A percentile compares a stretch with the other conserved stretches of the same genome.
Evolutionary conservation across 2,888 invertebrate genomes (phyloP).

Genomic region (Pyrrhia umbra): DNA sequence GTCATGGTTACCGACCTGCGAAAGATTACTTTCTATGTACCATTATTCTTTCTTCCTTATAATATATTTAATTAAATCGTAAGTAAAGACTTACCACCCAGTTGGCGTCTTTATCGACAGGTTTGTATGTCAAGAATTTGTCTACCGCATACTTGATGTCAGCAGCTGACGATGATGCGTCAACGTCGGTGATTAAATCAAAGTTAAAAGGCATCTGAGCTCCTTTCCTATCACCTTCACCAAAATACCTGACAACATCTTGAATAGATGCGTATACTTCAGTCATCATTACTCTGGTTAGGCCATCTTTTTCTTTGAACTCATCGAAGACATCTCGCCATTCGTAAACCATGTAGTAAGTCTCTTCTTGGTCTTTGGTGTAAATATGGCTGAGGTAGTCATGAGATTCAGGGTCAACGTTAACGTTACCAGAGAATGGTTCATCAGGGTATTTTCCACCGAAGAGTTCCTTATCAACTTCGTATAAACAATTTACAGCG

Average conservation of each 20-base stretch:
- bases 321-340: slow-evolving; percentile 92
- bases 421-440: slow-evolving; percentile 83
- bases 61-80: slow-evolving; percentile 11
- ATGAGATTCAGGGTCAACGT: slow-evolving; percentile 86
- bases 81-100: slow-evolving; percentile 92
- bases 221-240: slow-evolving; percentile 88
- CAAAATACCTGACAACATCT: slow-evolving; percentile 92
- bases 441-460: slow-evolving; percentile 90
- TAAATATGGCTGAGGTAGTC: slow-evolving; percentile 91
- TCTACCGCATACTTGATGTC: slow-evolving; percentile 91
- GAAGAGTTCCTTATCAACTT: slow-evolving; percentile 85
- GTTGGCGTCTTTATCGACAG: slow-evolving; percentile 91
- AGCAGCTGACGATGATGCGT: slow-evolving; percentile 89
- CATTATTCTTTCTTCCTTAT: slow-evolving; percentile 9
- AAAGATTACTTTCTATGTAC: slow-evolving; percentile 41
- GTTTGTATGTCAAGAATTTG: slow-evolving; percentile 92
- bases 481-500: slow-evolving; percentile 92
- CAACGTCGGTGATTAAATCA: slow-evolving; percentile 91
- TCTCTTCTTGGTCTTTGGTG: slow-evolving; percentile 91
- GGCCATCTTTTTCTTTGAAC: slow-evolving; percentile 82
- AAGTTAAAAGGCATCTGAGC: slow-evolving; percentile 95
- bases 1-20: slow-evolving; percentile 93
- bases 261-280: slow-evolving; percentile 93
- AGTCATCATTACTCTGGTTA: slow-evolving; percentile 92
- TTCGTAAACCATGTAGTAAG: slow-evolving; percentile 91